These are phyloP conservation scores for Parus major DNA, from an alignment of 2,113 vertebrate species.

Conservation along the genomic window DNA sequence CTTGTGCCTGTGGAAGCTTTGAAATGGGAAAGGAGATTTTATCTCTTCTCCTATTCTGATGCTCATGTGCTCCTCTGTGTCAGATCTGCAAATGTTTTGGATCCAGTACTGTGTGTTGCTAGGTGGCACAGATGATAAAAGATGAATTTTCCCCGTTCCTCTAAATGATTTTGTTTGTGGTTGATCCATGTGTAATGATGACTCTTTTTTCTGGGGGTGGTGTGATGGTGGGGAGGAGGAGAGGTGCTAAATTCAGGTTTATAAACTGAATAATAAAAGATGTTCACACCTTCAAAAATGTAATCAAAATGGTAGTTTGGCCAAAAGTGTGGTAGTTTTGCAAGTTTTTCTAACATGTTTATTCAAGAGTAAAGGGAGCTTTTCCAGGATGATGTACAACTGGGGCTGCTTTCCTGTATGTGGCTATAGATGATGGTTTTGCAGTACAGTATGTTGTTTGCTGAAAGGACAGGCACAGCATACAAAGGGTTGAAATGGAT, in stretches of 20 bases:
- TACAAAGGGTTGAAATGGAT: not conserved
- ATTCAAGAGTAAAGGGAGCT: not conserved
- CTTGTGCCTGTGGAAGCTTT: not conserved
- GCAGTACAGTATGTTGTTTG: not conserved
- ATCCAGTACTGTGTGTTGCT: constrained; percentile 28
- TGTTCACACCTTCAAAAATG: constrained; percentile 44
- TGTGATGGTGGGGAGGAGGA: constrained; percentile 43
- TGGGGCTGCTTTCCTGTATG: not conserved
- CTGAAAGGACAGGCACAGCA: not conserved
- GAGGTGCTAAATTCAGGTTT: constrained; percentile 49
- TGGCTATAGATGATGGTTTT: not conserved
- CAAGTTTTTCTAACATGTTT: not conserved
- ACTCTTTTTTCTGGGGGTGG: constrained; percentile 15
- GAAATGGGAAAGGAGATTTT: not conserved
- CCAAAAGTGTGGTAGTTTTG: not conserved
- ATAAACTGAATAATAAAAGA: constrained; percentile 46
- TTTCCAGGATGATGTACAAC: not conserved
- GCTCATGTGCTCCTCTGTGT: not conserved
- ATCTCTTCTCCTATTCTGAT: not conserved
- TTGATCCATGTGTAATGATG: constrained; percentile 20
- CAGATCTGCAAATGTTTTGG: not conserved
- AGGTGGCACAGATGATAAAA: constrained; percentile 56
- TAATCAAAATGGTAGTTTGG: not conserved
- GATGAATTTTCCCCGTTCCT: constrained; percentile 33
- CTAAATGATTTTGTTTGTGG: constrained; percentile 26